Evolutionary conservation across 2,888 invertebrate species (phyloP), one percentile per base, ranked within the genome.

Genomic region (Drosophila algonquin): DNA sequence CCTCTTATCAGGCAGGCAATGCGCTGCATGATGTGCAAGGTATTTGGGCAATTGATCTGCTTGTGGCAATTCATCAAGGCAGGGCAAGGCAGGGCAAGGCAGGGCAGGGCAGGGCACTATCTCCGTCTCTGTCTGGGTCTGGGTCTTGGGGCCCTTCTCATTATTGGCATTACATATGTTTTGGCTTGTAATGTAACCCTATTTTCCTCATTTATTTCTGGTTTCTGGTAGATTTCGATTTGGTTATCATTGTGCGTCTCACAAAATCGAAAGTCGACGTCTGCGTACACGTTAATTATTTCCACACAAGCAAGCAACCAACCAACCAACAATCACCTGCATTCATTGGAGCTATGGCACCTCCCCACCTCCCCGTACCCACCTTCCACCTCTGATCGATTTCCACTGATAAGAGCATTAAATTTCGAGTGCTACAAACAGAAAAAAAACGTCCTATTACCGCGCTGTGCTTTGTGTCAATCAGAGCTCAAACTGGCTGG

Each of bases 151-250:
- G 48, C 53, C 54, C 83, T 69, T 88, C 87, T 88, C 84, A 88
- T 88, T 84, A 88, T 88, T 84, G 83, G 86, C 89, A 86, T 84
- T 86, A 88, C 87, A 83, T 83, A 84, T 84, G 83, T 88, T 88
- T 88, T 84, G 80, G 89, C 86, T 84, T 80, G 87, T 40, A 40
- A 40, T 80, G 87, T 7, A 40, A 40, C 40, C n/a, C 72, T 71
- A 60, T 69, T 54, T 53, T 57, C 63, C 68, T 56, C 63, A 59
- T 59, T 75, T 69, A 64, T 30, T 21, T 59, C 54, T 50, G 52
- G 27, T 30, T 21, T 59, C 54, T 50, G 52, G 27, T 56, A 64
- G 76, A 32, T 47, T 70, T 81, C 72, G 77, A 68, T 73, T 74
- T 51, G 51, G 16, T 51, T 60, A 50, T 44, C 40, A 54, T 50